Evolutionary conservation across 2,888 invertebrate species (phyloP), one percentile per base, ranked within the genome.

Genomic region (Eupithecia dodoneata): DNA sequence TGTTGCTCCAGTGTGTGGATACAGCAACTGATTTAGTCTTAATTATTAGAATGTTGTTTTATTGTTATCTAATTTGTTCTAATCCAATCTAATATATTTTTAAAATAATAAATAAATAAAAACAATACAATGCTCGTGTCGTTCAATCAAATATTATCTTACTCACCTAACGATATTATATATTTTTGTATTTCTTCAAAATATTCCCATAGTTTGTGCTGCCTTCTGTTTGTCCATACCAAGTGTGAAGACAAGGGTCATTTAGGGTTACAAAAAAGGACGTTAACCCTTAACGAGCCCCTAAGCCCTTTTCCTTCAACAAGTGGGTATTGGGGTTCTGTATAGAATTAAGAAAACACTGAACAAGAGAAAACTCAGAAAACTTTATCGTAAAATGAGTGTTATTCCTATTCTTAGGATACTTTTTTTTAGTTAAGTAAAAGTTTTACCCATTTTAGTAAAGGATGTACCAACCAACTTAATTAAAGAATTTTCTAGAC

Each of bases 251-350:
- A 72, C 67, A 66, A 75, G 75, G 70, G 71, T 79, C 72, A 75
- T 72, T 79, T 77, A 72, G 63, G 67, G 66, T 74, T 67, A 70
- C 75, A 79, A 78, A 82, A 81, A 82, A 75, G 71, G 55, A 59
- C 74, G 76, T 79, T 80, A 79, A 73, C 76, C 79, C 69, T 75
- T 81, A 81, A 81, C 74, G 77, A 76, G 76, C 72, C 67, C 72
- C 42, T 74, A 73, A 71, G 76, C 75, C 63, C 78, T 77, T 79
- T 76, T 82, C 82, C 67, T 75, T 82, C 81, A 82, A 78, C 81
- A 79, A 81, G 79, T 80, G 77, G 77, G 18, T 72, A 71, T 72
- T 73, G 66, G 81, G 76, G 82, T 74, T 80, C 78, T 75, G 69
- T 69, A 45, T 45, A n/a, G 18, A 67, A 44, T 45, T 45, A 9